A percentile compares a stretch with the other conserved stretches of the same genome.
These are phyloP conservation scores for Drosophila mayaguana DNA, from an alignment of 2,888 invertebrate genomes.

Conservation along the genomic window DNA sequence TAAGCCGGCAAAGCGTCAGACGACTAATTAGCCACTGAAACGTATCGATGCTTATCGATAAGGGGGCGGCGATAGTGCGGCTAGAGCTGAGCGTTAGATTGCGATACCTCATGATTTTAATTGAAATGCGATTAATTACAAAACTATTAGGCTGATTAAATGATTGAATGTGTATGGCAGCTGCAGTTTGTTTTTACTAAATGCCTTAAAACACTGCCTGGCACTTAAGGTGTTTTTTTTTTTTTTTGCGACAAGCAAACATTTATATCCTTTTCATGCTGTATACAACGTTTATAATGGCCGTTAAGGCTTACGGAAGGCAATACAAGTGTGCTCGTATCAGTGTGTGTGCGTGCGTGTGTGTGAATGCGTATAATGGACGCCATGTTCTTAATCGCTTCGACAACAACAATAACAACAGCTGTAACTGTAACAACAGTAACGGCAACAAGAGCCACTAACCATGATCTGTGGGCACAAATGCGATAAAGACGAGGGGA, in stretches of 20 bases:
- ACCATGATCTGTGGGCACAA: slow-evolving; percentile 16
- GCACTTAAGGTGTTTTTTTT: slow-evolving; percentile 1
- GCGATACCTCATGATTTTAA: neutral
- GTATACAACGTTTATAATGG: slow-evolving; percentile 75
- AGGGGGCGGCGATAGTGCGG: slow-evolving; percentile 5
- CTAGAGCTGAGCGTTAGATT: neutral
- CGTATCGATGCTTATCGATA: slow-evolving; percentile 26
- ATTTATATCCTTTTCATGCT: slow-evolving; percentile 58
- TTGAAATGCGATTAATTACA: slow-evolving; percentile 17
- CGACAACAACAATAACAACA: slow-evolving; percentile 56
- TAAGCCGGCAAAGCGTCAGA: neutral
- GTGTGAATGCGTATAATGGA: slow-evolving; percentile 64
- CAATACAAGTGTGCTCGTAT: slow-evolving; percentile 35
- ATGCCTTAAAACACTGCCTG: slow-evolving; percentile 12
- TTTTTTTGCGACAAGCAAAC: slow-evolving; percentile 34
- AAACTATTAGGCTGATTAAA: neutral
- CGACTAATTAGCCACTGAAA: slow-evolving; percentile 12
- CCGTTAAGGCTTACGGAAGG: slow-evolving; percentile 59
- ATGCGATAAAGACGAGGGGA: no score
- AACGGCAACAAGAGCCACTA: slow-evolving; percentile 38
- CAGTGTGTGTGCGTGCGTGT: slow-evolving; percentile 49
- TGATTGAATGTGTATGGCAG: neutral
- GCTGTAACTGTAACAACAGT: slow-evolving; percentile 47
- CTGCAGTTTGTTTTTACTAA: slow-evolving; percentile 1
- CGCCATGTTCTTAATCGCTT: slow-evolving; percentile 68